Evolutionary conservation across 2,113 vertebrate genomes (phyloP).

Genomic region (Clinocottus analis): DNA sequence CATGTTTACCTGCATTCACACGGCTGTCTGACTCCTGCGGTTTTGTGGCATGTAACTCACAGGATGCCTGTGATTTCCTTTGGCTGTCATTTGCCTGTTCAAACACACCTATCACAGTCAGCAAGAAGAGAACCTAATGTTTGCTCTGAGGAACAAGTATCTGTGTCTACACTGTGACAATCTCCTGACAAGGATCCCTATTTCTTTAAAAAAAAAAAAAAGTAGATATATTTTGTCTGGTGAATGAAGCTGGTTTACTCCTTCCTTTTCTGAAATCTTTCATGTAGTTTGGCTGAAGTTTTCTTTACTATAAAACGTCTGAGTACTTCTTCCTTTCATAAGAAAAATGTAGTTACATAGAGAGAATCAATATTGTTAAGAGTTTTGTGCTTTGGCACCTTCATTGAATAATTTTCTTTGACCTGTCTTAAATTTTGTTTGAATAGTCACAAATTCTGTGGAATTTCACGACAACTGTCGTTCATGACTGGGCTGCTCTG

Average conservation of each 20-base stretch:
- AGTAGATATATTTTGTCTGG: neutral
- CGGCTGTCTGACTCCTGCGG: conserved; percentile 46
- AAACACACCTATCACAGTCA: conserved; percentile 38
- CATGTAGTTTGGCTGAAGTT: conserved; percentile 25
- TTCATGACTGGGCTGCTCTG: neutral
- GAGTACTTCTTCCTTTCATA: conserved; percentile 30
- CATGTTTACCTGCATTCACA: conserved; percentile 23
- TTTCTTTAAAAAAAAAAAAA: conserved; percentile 10
- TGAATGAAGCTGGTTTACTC: neutral
- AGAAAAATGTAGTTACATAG: conserved; percentile 65
- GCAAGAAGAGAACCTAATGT: conserved; percentile 3
- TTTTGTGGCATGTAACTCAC: conserved; percentile 32
- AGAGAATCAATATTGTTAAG: conserved; percentile 74
- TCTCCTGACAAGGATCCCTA: conserved; percentile 17
- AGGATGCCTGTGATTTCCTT: conserved; percentile 49
- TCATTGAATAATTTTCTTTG: conserved; percentile 57
- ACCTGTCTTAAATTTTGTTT: conserved; percentile 45
- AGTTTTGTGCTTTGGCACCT: conserved; percentile 50
- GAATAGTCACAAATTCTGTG: conserved; percentile 21
- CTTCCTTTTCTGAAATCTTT: conserved; percentile 28
- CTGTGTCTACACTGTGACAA: conserved; percentile 28
- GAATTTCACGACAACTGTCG: conserved; percentile 17
- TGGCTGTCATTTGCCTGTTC: conserved; percentile 40
- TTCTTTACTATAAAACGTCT: conserved; percentile 28
- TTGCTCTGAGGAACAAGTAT: conserved; percentile 39